Evolutionary conservation across 2,113 vertebrate genomes (phyloP).

Genomic region (Crotalus horridus): DNA sequence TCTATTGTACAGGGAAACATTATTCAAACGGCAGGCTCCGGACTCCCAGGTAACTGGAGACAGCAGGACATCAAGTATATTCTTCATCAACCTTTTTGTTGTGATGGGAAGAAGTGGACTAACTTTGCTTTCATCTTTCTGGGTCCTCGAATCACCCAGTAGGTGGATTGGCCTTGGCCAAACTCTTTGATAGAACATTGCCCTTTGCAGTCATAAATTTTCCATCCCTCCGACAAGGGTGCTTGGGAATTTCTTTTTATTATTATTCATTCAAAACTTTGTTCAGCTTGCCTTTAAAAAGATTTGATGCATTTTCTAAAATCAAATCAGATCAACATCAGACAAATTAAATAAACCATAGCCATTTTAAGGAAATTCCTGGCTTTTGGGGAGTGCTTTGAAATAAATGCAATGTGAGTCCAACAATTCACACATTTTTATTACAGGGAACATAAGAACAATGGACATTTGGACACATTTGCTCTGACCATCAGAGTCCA

Average conservation of each 20-base stretch:
- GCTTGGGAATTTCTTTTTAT: background rate
- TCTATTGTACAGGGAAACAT: conserved; percentile 84
- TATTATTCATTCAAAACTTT: conserved; percentile 41
- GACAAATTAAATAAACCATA: background rate
- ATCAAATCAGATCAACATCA: conserved; percentile 39
- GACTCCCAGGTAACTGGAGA: conserved; percentile 93
- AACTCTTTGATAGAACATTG: conserved; percentile 70
- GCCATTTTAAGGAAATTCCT: conserved; percentile 58
- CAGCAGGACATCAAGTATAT: conserved; percentile 78
- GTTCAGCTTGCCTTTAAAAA: conserved; percentile 54
- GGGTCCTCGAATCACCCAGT: conserved; percentile 75
- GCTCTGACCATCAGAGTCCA: background rate
- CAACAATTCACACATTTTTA: conserved; percentile 22
- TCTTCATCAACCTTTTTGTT: conserved; percentile 82
- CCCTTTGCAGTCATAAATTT: conserved; percentile 72
- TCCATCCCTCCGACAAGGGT: conserved; percentile 69
- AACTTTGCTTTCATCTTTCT: conserved; percentile 82
- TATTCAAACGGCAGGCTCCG: conserved; percentile 81
- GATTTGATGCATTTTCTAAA: conserved; percentile 59
- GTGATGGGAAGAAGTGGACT: conserved; percentile 77
- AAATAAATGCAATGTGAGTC: conserved; percentile 49
- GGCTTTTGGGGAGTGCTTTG: conserved; percentile 49
- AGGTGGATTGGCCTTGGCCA: conserved; percentile 69
- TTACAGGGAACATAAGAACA: background rate
- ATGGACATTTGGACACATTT: background rate